Base-by-base conservation (phyloP, 2,888 invertebrate species). In the Ophioninae sp. region DNA sequence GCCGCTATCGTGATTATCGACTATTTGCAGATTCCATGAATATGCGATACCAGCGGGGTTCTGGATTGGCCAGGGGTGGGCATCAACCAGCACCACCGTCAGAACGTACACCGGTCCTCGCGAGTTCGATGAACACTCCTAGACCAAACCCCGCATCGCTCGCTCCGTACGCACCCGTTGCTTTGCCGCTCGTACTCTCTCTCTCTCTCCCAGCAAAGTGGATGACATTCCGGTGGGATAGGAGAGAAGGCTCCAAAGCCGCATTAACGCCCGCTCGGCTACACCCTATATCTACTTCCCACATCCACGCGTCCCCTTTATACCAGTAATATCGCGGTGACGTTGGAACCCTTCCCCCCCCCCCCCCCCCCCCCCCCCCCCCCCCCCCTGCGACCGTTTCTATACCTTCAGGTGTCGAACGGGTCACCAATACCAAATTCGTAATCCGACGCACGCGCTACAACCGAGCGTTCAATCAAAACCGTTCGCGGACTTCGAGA, bases 11-110 rank as follows among this genome's bases (percentile, higher is more conserved):
- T 84, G 79, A 85, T 85, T 79, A 85, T 84, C 84, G 84, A 85
- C 82, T 83, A 82, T 81, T 81, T 84, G 82, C 84, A 85, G 85
- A 82, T 80, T 84, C 82, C 84, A 85, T 85, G 85, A 85, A 85
- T 85, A 85, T 85, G 84, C 82, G 82, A 85, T 85, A 82, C 65
- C 84, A 50, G 70, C 67, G 78, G 79, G 76, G 30, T 56, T 57
- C 57, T 83, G 68, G 37, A 77, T 77, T 80, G 62, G 56, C 37
- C 64, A 41, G 68, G 68, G 56, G 37, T n/a, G 23, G 69, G 75
- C 79, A 83, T 80, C 83, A 76, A 80, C 80, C 77, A 78, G 77
- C 61, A 39, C 62, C 61, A 65, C 77, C 83, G 74, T 83, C 80
- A 77, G 80, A 77, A 80, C 83, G 17, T 50, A 59, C 59, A 59